Evolutionary conservation across 2,888 invertebrate genomes (phyloP).

Genomic region (Trichogramma dendrolimi): DNA sequence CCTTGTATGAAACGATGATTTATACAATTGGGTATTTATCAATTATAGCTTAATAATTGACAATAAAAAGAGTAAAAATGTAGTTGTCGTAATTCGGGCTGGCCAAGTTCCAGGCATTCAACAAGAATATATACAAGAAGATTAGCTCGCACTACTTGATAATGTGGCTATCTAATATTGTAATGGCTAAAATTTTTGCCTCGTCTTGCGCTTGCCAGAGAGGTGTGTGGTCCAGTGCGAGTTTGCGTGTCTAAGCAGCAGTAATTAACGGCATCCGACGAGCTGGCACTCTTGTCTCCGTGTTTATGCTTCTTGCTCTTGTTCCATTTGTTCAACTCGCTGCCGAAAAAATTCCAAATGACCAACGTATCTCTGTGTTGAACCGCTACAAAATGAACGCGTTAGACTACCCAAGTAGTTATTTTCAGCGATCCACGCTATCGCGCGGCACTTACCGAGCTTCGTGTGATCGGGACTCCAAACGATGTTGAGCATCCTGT

Average conservation of each 20-base stretch:
- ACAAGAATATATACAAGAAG: too few relatives aligned
- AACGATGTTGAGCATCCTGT: conserved; percentile 27
- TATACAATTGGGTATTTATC: too few relatives aligned
- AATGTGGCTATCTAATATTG: conserved; percentile 29
- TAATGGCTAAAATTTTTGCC: conserved; percentile 27
- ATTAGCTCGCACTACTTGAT: too few relatives aligned
- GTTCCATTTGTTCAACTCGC: conserved; percentile 23
- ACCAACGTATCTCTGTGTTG: conserved; percentile 30
- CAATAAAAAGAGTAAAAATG: too few relatives aligned
- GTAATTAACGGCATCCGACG: conserved; percentile 2
- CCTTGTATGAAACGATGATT: too few relatives aligned
- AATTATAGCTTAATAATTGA: too few relatives aligned
- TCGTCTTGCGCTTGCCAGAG: conserved; percentile 6
- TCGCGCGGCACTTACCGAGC: conserved; percentile 32
- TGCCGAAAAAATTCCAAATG: conserved; percentile 42
- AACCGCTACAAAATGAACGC: conserved; percentile 29
- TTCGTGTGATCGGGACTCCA: conserved; percentile 41
- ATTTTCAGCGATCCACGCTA: not conserved
- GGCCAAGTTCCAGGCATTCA: too few relatives aligned
- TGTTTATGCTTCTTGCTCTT: not conserved
- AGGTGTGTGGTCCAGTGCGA: not conserved
- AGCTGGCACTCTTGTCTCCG: not conserved
- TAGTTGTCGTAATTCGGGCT: too few relatives aligned
- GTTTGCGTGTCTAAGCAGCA: not conserved
- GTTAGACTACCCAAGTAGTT: not conserved